phyloP scores from a whole-genome alignment of 1,140 invertebrate genomes.

The Caenorhabditis latens region DNA sequence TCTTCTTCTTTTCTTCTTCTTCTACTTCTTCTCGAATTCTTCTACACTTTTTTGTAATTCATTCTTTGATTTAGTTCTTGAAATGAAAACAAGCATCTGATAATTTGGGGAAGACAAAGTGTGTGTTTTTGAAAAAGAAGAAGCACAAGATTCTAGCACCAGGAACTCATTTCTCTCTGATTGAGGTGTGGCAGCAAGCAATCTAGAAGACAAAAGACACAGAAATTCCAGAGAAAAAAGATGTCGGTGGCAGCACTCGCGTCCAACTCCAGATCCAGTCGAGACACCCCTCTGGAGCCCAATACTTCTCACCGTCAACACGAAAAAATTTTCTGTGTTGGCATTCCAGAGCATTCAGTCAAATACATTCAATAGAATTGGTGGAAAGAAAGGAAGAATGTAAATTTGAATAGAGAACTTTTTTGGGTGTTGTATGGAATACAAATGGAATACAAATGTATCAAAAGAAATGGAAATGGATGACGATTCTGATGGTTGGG shows the following conservation, averaged over 20 bases:
- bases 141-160: not conserved
- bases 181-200: not conserved
- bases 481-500: not conserved
- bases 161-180: too few species aligned
- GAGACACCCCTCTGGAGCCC: not conserved
- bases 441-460: slow-evolving; percentile 2
- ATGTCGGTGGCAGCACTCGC: slow-evolving; percentile 11
- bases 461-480: not conserved
- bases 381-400: not conserved
- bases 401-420: slow-evolving; percentile 9
- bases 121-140: not conserved
- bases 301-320: slow-evolving; percentile 2
- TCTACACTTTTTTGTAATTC: slow-evolving; percentile 30
- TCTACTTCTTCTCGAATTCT: not conserved
- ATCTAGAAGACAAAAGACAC: slow-evolving; percentile 5
- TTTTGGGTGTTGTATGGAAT: not conserved
- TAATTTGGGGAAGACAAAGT: not conserved
- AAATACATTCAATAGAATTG: not conserved
- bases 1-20: not conserved
- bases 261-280: slow-evolving; percentile 18
- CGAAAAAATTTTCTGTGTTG: not conserved
- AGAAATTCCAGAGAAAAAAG: slow-evolving; percentile 10
- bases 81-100: not conserved
- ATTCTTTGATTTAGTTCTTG: slow-evolving; percentile 33
- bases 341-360: not conserved